Percentiles rank a stretch among this genome's conserved stretches.
These are phyloP conservation scores for Plemyria rubiginata DNA, from an alignment of 2,888 invertebrate species.

Conservation along the genomic window DNA sequence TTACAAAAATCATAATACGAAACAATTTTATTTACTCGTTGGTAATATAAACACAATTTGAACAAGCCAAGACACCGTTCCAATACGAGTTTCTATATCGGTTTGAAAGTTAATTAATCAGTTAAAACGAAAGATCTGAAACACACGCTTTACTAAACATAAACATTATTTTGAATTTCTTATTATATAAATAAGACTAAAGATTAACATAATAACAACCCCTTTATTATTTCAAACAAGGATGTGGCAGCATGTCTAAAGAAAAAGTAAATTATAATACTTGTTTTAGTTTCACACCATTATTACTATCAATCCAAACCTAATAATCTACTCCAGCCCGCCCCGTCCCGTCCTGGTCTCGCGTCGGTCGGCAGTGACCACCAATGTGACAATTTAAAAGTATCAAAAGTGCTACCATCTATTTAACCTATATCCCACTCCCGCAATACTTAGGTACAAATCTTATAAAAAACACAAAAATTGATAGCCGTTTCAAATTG, in stretches of 20 bases:
- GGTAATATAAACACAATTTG: constrained; percentile 83
- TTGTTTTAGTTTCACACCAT: constrained; percentile 32
- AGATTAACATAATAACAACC: constrained; percentile 81
- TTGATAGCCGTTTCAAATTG: constrained; percentile 28
- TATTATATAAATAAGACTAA: constrained; percentile 72
- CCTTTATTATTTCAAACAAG: constrained; percentile 70
- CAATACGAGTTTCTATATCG: constrained; percentile 72
- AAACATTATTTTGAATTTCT: constrained; percentile 74
- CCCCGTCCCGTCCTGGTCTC: neutral
- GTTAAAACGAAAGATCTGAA: constrained; percentile 72
- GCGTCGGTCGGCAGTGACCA: constrained; percentile 32
- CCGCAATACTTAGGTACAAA: constrained; percentile 61
- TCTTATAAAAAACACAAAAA: constrained; percentile 53
- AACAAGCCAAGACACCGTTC: constrained; percentile 77
- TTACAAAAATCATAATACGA: constrained; percentile 84
- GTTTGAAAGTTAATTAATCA: constrained; percentile 74
- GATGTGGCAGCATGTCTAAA: constrained; percentile 42
- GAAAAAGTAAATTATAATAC: constrained; percentile 34
- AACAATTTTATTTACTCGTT: constrained; percentile 83
- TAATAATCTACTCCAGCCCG: constrained; percentile 13
- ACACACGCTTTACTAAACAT: constrained; percentile 74
- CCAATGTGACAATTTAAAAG: constrained; percentile 53
- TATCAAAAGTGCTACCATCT: constrained; percentile 60
- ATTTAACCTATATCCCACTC: constrained; percentile 44
- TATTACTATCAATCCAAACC: constrained; percentile 22